Percentiles rank a stretch among this genome's conserved stretches.
Conservation (phyloP, 2,888 invertebrate genomes). For the Toxonevra muliebris region DNA sequence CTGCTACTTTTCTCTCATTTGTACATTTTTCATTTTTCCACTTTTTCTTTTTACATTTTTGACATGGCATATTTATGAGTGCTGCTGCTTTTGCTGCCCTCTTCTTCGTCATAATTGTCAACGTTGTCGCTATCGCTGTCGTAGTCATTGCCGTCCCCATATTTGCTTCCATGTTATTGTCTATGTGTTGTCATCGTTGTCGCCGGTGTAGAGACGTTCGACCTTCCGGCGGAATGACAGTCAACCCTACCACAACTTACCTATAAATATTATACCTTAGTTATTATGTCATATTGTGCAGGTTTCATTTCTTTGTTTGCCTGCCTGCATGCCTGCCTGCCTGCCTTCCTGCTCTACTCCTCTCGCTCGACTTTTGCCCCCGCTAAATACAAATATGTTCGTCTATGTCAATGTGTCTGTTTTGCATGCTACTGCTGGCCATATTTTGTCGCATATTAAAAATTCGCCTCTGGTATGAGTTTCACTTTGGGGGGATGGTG, state of each 20-base stretch:
- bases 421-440: slow-evolving; percentile 16
- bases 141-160: neutral
- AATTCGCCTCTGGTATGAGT: slow-evolving; percentile 15
- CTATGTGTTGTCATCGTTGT: slow-evolving; percentile 2
- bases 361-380: too few species aligned
- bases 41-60: neutral
- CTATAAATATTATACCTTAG: too few species aligned
- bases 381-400: neutral
- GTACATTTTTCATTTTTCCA: too few species aligned
- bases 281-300: too few species aligned
- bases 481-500: slow-evolving; percentile 1
- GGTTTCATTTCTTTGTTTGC: too few species aligned
- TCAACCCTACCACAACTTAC: too few species aligned
- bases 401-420: neutral
- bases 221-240: neutral
- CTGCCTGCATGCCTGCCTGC: too few species aligned
- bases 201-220: slow-evolving; percentile 3
- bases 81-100: slow-evolving; percentile 29
- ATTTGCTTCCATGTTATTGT: neutral
- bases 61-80: slow-evolving; percentile 33
- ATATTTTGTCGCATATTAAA: slow-evolving; percentile 18
- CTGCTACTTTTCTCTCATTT: too few species aligned
- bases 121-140: slow-evolving; percentile 32
- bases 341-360: too few species aligned
- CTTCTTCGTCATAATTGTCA: slow-evolving; percentile 32